Evolutionary conservation across 1,140 invertebrate genomes (phyloP), one percentile per base, ranked within the genome.

Genomic region (Drosophila sucinea): DNA sequence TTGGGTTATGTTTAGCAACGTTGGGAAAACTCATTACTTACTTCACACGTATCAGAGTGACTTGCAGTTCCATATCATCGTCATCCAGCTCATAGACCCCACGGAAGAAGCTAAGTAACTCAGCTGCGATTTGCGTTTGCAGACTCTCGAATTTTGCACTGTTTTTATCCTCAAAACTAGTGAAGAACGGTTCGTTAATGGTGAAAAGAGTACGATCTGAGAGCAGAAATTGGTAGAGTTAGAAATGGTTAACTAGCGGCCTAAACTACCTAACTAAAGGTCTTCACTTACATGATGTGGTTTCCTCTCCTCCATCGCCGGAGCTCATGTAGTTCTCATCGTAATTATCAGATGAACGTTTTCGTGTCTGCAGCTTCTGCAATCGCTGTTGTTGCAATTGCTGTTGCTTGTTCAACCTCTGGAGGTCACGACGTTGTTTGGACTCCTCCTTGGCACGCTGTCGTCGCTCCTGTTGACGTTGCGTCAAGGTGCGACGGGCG

Each of bases 101-200:
- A 0, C 67, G 60, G 56, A 80, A 90, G 32, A 91, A 67, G 1
- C 62, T 40, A 2, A 55, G 61, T 29, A 91, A 38, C 0, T 68
- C 79, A 0, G 51, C 56, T 17, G 73, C 61, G n/a, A 91, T 61
- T 23, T 70, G 55, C 7, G 67, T 72, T 30, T 77, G 56, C n/a
- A 91, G 58, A 3, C 47, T 30, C 2, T 7, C 35, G 35, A 84
- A 91, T 1, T 68, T 33, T 0, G 38, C 4, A 63, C 77, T 84
- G 0, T 25, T n/a, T 3, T 51, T 60, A 54, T 82, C 60, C 1
- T 11, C 10, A 27, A 65, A 85, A 0, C 67, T 70, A 1, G 54
- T 58, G 3, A 10, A 17, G 44, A 79, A 91, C 0, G 90, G 86
- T 71, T 91, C 90, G 10, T 35, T 47, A 0, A 91, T 56, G n/a